A percentile compares a stretch with the other conserved stretches of the same genome.
Conservation (phyloP, 2,113 vertebrate species). For the Microcebus griseorufus region DNA sequence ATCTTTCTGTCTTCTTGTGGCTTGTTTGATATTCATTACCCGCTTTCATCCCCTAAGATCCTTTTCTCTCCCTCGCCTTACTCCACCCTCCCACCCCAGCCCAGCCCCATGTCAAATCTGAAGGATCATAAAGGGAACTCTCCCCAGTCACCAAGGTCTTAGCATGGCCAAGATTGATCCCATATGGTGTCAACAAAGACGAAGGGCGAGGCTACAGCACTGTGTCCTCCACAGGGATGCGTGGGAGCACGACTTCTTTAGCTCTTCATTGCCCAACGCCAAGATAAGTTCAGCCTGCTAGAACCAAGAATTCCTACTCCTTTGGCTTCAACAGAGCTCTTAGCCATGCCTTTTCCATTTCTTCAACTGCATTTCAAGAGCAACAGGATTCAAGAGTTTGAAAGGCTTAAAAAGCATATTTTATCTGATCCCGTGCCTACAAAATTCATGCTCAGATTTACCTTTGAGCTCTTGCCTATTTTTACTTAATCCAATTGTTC, state of each 20-base stretch:
- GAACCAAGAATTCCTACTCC: neutral
- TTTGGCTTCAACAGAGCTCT: neutral
- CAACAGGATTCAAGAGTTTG: conserved; percentile 61
- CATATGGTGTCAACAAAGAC: conserved; percentile 38
- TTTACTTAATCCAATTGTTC: conserved; percentile 66
- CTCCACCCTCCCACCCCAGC: neutral
- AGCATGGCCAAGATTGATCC: conserved; percentile 15
- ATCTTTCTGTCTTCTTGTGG: neutral
- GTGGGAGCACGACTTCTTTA: neutral
- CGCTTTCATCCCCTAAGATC: conserved; percentile 21
- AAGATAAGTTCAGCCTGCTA: neutral
- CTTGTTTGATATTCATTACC: conserved; percentile 64
- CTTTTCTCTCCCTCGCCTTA: neutral
- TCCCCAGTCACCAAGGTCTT: conserved; percentile 48
- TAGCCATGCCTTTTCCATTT: conserved; percentile 62
- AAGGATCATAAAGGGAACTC: conserved; percentile 27
- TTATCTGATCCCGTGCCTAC: conserved; percentile 69
- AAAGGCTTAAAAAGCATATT: conserved; percentile 68
- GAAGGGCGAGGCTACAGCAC: neutral
- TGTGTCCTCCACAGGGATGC: fast-evolving
- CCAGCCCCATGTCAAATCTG: conserved; percentile 16
- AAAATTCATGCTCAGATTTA: conserved; percentile 61
- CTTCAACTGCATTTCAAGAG: conserved; percentile 71
- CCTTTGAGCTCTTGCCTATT: conserved; percentile 68
- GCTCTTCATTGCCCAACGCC: neutral